Evolutionary conservation across 2,888 invertebrate species (phyloP).

Genomic region (Microplitis manilae): DNA sequence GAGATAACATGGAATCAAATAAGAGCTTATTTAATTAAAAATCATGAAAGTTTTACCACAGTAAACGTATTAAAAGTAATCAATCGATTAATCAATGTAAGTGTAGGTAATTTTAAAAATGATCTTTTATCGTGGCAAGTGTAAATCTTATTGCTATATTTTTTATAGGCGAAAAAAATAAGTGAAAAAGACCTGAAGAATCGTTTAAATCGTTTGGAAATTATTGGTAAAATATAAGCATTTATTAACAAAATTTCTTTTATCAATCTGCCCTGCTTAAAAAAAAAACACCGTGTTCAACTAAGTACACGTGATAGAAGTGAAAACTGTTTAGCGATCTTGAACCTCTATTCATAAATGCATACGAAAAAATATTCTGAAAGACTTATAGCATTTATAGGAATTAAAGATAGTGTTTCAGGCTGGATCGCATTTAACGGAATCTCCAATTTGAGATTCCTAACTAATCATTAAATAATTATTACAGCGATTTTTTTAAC

Average conservation of each 20-base stretch:
- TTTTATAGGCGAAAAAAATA: constrained; percentile 54
- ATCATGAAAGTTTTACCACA: constrained; percentile 56
- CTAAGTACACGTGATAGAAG: no score
- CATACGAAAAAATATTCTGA: no score
- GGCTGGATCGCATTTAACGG: no score
- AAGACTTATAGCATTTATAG: no score
- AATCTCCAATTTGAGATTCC: no score
- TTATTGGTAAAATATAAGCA: constrained; percentile 55
- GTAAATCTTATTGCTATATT: constrained; percentile 17
- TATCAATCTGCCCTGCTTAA: no score
- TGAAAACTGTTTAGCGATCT: no score
- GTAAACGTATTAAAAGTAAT: constrained; percentile 53
- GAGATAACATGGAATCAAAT: constrained; percentile 60
- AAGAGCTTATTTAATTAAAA: constrained; percentile 54
- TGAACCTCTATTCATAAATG: no score
- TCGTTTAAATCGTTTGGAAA: constrained; percentile 56
- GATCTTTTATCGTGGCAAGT: neutral
- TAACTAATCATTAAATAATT: no score
- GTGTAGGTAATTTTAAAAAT: constrained; percentile 37
- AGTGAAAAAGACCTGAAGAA: constrained; percentile 49
- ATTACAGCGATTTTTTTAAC: no score
- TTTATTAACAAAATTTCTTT: neutral
- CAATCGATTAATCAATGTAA: constrained; percentile 55
- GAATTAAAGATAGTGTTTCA: no score
- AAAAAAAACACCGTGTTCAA: no score